Evolutionary conservation across 2,113 vertebrate genomes (phyloP).

Genomic region (Vulpes ferrilata): DNA sequence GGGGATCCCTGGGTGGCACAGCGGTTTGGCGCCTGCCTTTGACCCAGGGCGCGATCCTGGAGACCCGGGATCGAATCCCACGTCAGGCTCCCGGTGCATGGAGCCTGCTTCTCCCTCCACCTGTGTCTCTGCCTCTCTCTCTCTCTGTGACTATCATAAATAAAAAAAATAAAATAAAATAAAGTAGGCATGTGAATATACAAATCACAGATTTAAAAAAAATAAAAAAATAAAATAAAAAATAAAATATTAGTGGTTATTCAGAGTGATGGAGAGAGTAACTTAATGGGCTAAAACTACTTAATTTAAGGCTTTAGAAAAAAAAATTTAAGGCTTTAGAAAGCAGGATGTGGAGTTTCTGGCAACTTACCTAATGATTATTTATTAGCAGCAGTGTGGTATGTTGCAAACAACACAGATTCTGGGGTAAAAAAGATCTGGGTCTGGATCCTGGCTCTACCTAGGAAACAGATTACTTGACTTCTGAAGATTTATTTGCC

Average conservation of each 20-base stretch:
- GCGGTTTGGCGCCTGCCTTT: too few relatives aligned
- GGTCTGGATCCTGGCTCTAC: neutral
- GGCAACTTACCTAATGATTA: neutral
- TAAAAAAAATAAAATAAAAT: too few relatives aligned
- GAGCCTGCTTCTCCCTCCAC: too few relatives aligned
- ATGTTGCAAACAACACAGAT: slow-evolving; percentile 12
- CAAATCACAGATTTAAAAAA: too few relatives aligned
- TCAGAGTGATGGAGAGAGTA: neutral
- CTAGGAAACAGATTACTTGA: slow-evolving; percentile 27
- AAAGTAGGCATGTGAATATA: too few relatives aligned
- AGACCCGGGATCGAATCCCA: too few relatives aligned
- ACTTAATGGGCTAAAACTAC: neutral
- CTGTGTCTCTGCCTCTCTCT: too few relatives aligned
- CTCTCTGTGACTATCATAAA: too few relatives aligned
- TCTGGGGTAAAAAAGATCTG: slow-evolving; percentile 1
- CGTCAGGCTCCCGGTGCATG: too few relatives aligned
- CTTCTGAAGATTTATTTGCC: slow-evolving; percentile 20
- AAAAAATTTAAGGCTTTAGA: neutral
- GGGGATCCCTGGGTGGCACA: too few relatives aligned
- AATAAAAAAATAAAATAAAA: too few relatives aligned
- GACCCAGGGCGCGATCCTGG: too few relatives aligned
- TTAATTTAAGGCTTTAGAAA: neutral
- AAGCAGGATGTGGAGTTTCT: slow-evolving; percentile 1
- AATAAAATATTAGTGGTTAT: neutral
- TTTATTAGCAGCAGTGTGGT: slow-evolving; percentile 33